Base-by-base conservation (phyloP, 2,113 vertebrate species). In the Alligator sinensis region DNA sequence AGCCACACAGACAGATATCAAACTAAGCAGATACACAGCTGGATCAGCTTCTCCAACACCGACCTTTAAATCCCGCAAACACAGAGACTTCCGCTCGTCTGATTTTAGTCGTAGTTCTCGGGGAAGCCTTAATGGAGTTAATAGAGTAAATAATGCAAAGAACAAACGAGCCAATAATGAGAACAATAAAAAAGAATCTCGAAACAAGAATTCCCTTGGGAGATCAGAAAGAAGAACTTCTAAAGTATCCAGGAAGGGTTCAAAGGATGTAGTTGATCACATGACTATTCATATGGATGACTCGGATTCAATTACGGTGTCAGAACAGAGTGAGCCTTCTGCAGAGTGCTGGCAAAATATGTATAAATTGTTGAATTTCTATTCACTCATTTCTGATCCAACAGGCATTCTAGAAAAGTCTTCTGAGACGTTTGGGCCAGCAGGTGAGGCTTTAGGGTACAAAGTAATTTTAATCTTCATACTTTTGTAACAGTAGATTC, bases 291-390 rank as follows among this genome's bases (percentile, higher is more conserved):
- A 99, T 80, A 99, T 99, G 99, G 99, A 99, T 82, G 99, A 99
- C 95, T 99, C 99, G 0, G 99, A 99, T 97, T 99, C 99, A 80
- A 99, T 99, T 90, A 99, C 99, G 0, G 99, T 99, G 96, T 99
- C 99, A 0, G 99, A 99, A 91, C 99, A 99, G 98, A 99, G 99
- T 3, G 99, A 99, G 95, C 99, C 99, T 11, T 99, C 99, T 1
- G 99, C 99, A 1, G 99, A 99, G 94, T 99, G 99, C 96, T 99
- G 99, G 99, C 99, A 99, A 97, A 99, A 99, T 88, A 99, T 99
- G 99, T 99, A 99, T 96, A 99, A 99, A 92, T 97, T 99, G 14
- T 97, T 99, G 60, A 99, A 99, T 97, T 99, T 99, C 97, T 99
- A 99, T 93, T 99, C 99, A 1, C 99, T 99, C 92, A 99, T 99